A percentile compares a stretch with the other conserved stretches of the same genome.
Conservation (phyloP, 2,888 invertebrate species). For the Drepanosiphum platanoidis region DNA sequence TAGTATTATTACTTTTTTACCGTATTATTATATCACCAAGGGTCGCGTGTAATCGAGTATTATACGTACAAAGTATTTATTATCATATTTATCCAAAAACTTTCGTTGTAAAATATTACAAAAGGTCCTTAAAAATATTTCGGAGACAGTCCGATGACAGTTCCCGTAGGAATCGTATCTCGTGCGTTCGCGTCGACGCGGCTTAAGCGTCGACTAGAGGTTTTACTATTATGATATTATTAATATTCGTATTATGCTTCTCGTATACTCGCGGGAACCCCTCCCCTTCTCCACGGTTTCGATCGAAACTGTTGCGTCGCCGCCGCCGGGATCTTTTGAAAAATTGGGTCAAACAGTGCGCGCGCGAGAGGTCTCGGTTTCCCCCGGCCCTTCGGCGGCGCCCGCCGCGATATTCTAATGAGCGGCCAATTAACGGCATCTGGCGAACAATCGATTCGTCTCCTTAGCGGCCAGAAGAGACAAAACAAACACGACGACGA, state of each 20-base stretch:
- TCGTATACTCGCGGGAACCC: background rate
- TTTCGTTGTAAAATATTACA: too few species aligned
- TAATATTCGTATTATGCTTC: background rate
- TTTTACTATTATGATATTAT: background rate
- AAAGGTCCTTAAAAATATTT: too few species aligned
- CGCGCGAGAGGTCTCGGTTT: background rate
- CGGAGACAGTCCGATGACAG: too few species aligned
- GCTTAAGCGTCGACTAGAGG: background rate
- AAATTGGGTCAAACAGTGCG: background rate
- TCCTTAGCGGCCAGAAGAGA: background rate
- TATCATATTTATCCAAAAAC: too few species aligned
- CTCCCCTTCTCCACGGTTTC: too few species aligned
- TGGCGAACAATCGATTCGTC: conserved; percentile 3
- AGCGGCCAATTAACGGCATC: conserved; percentile 18
- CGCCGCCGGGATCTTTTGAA: background rate
- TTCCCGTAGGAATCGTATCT: background rate
- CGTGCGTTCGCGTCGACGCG: background rate
- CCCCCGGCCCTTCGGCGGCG: too few species aligned
- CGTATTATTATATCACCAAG: too few species aligned
- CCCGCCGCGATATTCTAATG: background rate
- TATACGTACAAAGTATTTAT: too few species aligned
- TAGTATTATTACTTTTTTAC: too few species aligned
- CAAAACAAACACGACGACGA: background rate
- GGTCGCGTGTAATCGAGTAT: too few species aligned
- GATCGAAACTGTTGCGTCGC: background rate